Percentiles rank a stretch among this genome's conserved stretches.
These are phyloP conservation scores for Leptonema lineaticorne DNA, from an alignment of 1,140 invertebrate species.

Conservation along the genomic window DNA sequence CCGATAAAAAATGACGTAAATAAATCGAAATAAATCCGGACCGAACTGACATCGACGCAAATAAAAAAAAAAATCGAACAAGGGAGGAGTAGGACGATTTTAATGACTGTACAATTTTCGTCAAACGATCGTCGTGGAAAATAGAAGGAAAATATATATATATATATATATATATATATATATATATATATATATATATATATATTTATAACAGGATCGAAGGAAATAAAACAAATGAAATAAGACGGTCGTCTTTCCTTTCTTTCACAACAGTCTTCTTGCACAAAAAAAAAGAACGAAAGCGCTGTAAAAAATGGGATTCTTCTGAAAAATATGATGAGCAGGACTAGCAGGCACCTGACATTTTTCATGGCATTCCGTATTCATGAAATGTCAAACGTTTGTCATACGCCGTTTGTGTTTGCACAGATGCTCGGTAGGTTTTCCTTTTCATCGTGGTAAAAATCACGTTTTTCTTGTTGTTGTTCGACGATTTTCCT, in stretches of 20 bases:
- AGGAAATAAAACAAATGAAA: too few relatives aligned
- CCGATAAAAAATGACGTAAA: constrained; percentile 8
- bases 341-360: too few relatives aligned
- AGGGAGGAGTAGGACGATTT: too few relatives aligned
- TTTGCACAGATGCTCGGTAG: constrained; percentile 32
- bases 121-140: background rate
- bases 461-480: constrained; percentile 33
- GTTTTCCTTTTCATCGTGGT: constrained; percentile 24
- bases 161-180: too few relatives aligned
- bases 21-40: constrained; percentile 9
- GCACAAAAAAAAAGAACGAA: background rate
- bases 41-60: background rate
- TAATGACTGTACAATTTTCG: background rate
- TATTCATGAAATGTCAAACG: constrained; percentile 41
- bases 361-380: constrained; percentile 35
- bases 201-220: too few relatives aligned
- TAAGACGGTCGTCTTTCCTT: too few relatives aligned
- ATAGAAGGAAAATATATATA: too few relatives aligned
- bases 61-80: too few relatives aligned
- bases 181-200: too few relatives aligned
- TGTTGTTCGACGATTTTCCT: too few relatives aligned
- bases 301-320: constrained; percentile 23
- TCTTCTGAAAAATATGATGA: too few relatives aligned
- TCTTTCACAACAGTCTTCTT: too few relatives aligned
- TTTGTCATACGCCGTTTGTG: constrained; percentile 30